These are phyloP conservation scores for Cotesia glomerata DNA, from an alignment of 1,140 invertebrate genomes.

Conservation along the genomic window DNA sequence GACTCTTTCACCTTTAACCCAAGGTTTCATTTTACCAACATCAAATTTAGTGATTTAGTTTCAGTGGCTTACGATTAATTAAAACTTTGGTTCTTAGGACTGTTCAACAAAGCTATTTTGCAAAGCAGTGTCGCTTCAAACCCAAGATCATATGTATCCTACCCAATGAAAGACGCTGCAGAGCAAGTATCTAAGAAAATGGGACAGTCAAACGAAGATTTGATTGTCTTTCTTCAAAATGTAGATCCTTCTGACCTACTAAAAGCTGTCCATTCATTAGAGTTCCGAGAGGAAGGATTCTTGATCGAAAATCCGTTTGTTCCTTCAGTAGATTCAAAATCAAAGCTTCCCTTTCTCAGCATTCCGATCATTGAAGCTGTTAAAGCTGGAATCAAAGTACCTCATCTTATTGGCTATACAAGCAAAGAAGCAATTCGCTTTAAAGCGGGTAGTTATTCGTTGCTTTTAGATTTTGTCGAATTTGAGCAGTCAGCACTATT, in stretches of 20 bases:
- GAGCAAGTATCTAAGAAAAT: slow-evolving; percentile 56
- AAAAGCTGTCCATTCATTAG: background rate
- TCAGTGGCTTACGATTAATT: background rate
- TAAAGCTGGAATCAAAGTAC: slow-evolving; percentile 63
- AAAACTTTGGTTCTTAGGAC: slow-evolving; percentile 46
- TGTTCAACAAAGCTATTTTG: slow-evolving; percentile 68
- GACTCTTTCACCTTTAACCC: slow-evolving; percentile 37
- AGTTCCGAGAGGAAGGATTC: slow-evolving; percentile 19
- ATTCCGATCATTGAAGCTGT: slow-evolving; percentile 44
- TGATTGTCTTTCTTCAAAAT: slow-evolving; percentile 60
- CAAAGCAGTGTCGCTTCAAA: slow-evolving; percentile 65
- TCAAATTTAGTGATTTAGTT: background rate
- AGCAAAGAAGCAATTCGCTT: slow-evolving; percentile 65
- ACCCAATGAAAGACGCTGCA: slow-evolving; percentile 48
- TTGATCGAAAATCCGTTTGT: slow-evolving; percentile 34
- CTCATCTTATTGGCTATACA: slow-evolving; percentile 69
- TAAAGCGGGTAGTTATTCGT: slow-evolving; percentile 44
- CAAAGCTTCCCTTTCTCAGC: slow-evolving; percentile 55
- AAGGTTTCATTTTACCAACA: slow-evolving; percentile 32
- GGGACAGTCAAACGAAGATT: slow-evolving; percentile 56
- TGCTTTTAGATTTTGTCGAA: no score
- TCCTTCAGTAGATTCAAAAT: slow-evolving; percentile 46
- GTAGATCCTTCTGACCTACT: slow-evolving; percentile 40
- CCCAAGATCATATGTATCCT: slow-evolving; percentile 49
- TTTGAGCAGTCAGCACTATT: background rate